Percentiles rank a stretch among this genome's conserved stretches.
These are phyloP conservation scores for Mimumesa dahlbomi DNA, from an alignment of 2,888 invertebrate genomes.

Conservation along the genomic window DNA sequence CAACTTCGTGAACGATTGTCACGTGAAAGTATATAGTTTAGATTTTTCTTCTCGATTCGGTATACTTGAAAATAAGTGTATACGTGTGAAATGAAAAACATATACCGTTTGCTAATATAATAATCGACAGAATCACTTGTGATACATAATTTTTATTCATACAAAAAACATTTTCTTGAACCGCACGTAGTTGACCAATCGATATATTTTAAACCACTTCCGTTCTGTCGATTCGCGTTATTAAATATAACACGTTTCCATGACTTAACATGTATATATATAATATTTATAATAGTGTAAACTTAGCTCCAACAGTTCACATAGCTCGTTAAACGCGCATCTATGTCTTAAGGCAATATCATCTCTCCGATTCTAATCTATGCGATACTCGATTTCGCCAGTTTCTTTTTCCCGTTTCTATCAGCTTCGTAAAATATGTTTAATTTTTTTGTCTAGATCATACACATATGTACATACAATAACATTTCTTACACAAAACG, in stretches of 20 bases:
- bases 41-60: no score
- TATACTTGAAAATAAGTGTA: no score
- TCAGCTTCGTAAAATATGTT: slow-evolving; percentile 34
- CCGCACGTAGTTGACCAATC: slow-evolving; percentile 25
- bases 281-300: slow-evolving; percentile 19
- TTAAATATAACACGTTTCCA: slow-evolving; percentile 15
- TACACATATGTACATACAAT: slow-evolving; percentile 25
- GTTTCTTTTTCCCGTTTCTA: slow-evolving; percentile 11
- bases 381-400: slow-evolving; percentile 19
- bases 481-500: slow-evolving; percentile 13
- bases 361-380: slow-evolving; percentile 38
- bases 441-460: slow-evolving; percentile 18
- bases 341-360: slow-evolving; percentile 70
- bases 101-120: no score
- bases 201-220: slow-evolving; percentile 11
- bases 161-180: slow-evolving; percentile 37
- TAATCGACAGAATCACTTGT: no score
- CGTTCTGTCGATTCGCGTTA: neutral
- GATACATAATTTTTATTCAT: no score
- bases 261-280: slow-evolving; percentile 6
- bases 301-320: slow-evolving; percentile 39
- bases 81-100: no score
- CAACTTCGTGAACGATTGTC: no score
- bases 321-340: slow-evolving; percentile 54
- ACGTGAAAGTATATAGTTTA: no score